Percentiles rank a stretch among this genome's conserved stretches.
Evolutionary conservation across 2,888 invertebrate genomes (phyloP).

Genomic region (Chelonus formosanus): DNA sequence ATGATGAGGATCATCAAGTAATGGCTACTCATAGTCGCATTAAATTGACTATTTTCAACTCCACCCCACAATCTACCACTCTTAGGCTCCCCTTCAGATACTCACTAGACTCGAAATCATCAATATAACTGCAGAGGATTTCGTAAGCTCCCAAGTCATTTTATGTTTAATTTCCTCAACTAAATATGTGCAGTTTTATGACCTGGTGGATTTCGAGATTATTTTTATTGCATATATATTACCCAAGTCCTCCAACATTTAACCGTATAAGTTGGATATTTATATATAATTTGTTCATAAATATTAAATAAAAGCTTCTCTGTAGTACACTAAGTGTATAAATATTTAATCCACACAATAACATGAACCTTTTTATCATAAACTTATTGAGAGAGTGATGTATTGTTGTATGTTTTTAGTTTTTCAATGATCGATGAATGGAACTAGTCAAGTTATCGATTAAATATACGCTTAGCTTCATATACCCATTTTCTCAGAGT

Average conservation of each 20-base stretch:
- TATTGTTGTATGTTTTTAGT: background rate
- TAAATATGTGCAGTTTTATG: constrained; percentile 35
- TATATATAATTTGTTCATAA: constrained; percentile 15
- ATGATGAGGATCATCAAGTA: constrained; percentile 13
- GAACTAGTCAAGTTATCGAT: constrained; percentile 46
- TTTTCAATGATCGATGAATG: background rate
- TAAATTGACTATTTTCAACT: background rate
- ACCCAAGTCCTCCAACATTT: background rate
- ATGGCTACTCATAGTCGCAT: too few species aligned
- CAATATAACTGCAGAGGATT: constrained; percentile 2
- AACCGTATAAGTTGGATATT: background rate
- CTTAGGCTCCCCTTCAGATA: constrained; percentile 8
- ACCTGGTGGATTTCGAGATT: constrained; percentile 33
- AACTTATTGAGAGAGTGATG: background rate
- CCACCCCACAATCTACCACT: constrained; percentile 24
- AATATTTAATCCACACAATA: background rate
- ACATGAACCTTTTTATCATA: background rate
- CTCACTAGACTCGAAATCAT: constrained; percentile 1
- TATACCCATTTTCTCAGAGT: constrained; percentile 25
- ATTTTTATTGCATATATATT: constrained; percentile 34
- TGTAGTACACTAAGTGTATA: background rate
- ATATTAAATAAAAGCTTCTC: constrained; percentile 8
- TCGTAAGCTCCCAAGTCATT: constrained; percentile 31
- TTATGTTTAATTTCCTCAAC: constrained; percentile 21
- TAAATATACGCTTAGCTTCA: constrained; percentile 47